phyloP scores from a whole-genome alignment of 2,888 invertebrate genomes.

The Polylopha cassiicola region DNA sequence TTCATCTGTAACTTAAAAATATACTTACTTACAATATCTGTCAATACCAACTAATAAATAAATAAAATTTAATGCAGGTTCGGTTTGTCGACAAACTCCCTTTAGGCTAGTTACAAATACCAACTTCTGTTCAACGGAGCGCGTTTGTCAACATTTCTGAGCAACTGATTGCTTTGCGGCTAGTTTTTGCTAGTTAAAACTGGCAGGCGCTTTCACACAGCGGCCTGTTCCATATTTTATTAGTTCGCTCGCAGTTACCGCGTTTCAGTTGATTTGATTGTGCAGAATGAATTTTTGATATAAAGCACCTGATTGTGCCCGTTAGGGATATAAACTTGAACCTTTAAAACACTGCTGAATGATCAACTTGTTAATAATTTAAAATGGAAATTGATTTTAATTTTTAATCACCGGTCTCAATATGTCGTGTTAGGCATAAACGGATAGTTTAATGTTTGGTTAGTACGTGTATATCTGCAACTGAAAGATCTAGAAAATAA shows the following conservation, averaged over 20 bases:
- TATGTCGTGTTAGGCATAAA: too few relatives aligned
- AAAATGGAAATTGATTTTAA: constrained; percentile 1
- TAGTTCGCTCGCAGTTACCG: constrained; percentile 16
- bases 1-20: too few relatives aligned
- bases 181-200: constrained; percentile 41
- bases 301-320: constrained; percentile 16
- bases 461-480: too few relatives aligned
- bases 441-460: too few relatives aligned
- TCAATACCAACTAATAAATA: too few relatives aligned
- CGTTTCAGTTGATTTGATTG: constrained; percentile 21
- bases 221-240: constrained; percentile 19
- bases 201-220: constrained; percentile 21
- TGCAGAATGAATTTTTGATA: constrained; percentile 17
- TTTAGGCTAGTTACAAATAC: too few relatives aligned
- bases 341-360: constrained; percentile 2
- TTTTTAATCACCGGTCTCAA: too few relatives aligned
- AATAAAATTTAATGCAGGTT: too few relatives aligned
- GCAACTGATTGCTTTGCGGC: constrained; percentile 25
- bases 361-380: constrained; percentile 1
- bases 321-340: constrained; percentile 5
- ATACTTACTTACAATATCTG: too few relatives aligned
- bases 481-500: too few relatives aligned
- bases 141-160: neutral
- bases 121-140: neutral
- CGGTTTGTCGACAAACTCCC: too few relatives aligned